Evolutionary conservation across 2,797 vertebrate genomes (phyloP), one percentile per base, ranked within the genome.

Genomic region (Graptemys geographica): DNA sequence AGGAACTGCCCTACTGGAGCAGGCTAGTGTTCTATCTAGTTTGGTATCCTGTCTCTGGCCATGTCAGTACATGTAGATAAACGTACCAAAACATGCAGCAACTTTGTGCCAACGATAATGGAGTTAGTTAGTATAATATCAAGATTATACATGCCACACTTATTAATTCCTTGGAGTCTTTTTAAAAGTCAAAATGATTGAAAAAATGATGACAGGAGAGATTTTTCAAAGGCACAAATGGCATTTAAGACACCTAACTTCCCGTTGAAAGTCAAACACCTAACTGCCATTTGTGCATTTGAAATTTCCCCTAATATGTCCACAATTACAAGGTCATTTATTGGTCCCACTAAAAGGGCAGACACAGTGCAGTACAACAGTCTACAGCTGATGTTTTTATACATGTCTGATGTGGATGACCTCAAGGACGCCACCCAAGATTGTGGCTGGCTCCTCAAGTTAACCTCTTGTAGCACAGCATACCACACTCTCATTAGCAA

Each of bases 141-240:
- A n/a, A 65, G 33, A 23, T 5, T 37, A 23, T 37, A 72, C 18
- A 23, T 72, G n/a, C n/a, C 65, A 69, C 8, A 41, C n/a, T 72
- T 37, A 37, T 37, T 21, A 37, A 72, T 62, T 62, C 31, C 57
- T 33, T 62, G 59, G 28, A 62, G 28, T 62, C 31, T 53, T 83
- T 79, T 19, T 83, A 27, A 28, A 74, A 53, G 47, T 74, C 52
- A 84, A n/a, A 91, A 41, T 15, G 0, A 81, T 8, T 55, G 47
- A 28, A 83, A 83, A 95, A 81, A 56, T 31, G 9, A 83, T 80
- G 86, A 83, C 25, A 69, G 10, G 6, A 5, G 18, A 7, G 81
- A 11, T n/a, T 88, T 85, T 86, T 84, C 86, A 93, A 80, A 81
- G 74, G 19, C 56, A 18, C 44, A 85, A 49, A 37, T 2, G 79